Evolutionary conservation across 2,888 invertebrate species (phyloP).

Genomic region (Erannis defoliaria): DNA sequence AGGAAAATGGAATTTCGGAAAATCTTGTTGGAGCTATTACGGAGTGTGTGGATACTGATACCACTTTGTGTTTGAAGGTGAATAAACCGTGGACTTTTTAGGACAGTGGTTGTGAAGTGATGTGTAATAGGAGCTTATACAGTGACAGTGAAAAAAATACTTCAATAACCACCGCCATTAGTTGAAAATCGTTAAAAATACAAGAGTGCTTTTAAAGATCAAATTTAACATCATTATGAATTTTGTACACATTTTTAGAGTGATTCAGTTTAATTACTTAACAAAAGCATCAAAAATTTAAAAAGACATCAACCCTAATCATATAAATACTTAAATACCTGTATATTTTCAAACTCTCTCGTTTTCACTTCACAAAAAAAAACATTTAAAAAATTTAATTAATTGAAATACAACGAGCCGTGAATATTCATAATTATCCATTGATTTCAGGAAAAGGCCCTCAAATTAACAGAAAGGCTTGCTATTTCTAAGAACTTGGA

Average conservation of each 20-base stretch:
- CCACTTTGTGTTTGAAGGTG: constrained; percentile 89
- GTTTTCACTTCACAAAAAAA: too few species aligned
- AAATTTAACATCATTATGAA: too few species aligned
- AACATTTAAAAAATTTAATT: neutral
- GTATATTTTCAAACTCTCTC: too few species aligned
- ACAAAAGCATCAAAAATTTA: too few species aligned
- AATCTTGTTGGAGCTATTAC: constrained; percentile 77
- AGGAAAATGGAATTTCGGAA: constrained; percentile 75
- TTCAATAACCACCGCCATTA: too few species aligned
- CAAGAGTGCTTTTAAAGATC: neutral
- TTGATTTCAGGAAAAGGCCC: constrained; percentile 85
- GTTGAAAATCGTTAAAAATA: neutral
- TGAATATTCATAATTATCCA: constrained; percentile 26
- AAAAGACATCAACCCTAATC: too few species aligned
- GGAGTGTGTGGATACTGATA: constrained; percentile 87
- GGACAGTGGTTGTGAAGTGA: constrained; percentile 60
- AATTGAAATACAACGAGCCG: constrained; percentile 1
- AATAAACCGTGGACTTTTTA: constrained; percentile 55
- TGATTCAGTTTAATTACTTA: too few species aligned
- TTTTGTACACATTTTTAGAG: too few species aligned
- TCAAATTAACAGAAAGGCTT: constrained; percentile 86
- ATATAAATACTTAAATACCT: too few species aligned
- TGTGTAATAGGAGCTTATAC: constrained; percentile 7
- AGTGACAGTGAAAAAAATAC: constrained; percentile 24
- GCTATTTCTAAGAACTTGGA: constrained; percentile 84